Conservation (phyloP, 2,113 vertebrate genomes). For the Sturnira hondurensis region DNA sequence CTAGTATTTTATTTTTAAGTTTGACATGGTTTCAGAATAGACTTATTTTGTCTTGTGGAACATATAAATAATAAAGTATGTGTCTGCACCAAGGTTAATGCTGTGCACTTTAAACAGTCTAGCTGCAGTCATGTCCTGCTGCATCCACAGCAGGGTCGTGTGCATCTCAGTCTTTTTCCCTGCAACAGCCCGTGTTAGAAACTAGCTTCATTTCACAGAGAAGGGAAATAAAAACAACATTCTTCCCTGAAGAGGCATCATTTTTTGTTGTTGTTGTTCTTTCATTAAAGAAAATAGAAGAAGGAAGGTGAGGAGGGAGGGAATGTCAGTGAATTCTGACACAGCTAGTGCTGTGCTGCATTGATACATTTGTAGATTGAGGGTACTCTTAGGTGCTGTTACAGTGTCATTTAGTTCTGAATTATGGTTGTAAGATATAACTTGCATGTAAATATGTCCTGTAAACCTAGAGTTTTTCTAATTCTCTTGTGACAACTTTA, state of each 20-base stretch:
- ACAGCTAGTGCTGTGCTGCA: neutral
- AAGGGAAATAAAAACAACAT: neutral
- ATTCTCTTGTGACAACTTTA: neutral
- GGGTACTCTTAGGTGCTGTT: neutral
- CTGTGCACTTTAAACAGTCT: neutral
- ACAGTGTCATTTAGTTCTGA: slow-evolving; percentile 22
- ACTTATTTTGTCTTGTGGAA: neutral
- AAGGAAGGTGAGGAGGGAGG: neutral
- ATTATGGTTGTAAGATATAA: slow-evolving; percentile 21
- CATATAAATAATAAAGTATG: neutral
- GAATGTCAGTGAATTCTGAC: neutral
- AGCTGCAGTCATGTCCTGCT: neutral
- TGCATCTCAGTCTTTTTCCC: neutral
- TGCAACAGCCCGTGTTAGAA: neutral
- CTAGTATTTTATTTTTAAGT: slow-evolving; percentile 11
- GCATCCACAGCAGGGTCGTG: neutral
- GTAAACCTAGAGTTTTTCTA: neutral
- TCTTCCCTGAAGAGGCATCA: neutral
- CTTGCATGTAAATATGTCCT: neutral
- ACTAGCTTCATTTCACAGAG: neutral
- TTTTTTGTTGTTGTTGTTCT: neutral
- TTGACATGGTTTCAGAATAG: neutral
- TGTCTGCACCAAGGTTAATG: neutral
- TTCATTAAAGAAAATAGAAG: neutral
- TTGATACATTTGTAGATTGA: neutral